These are phyloP conservation scores for Ceratina australensis DNA, from an alignment of 1,140 invertebrate genomes.

Conservation along the genomic window DNA sequence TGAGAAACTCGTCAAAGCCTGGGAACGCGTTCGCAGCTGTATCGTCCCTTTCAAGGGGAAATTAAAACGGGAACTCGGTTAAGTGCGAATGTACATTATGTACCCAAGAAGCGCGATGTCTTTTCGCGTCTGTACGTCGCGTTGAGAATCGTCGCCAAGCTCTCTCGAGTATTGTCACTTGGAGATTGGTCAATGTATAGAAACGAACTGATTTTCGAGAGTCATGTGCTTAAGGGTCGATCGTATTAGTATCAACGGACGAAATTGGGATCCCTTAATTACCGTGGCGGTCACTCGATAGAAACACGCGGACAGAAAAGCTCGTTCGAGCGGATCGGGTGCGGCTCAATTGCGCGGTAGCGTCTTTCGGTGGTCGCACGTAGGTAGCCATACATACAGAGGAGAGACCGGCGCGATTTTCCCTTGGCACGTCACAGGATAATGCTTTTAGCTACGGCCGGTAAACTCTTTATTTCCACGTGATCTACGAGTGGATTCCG, in stretches of 20 bases:
- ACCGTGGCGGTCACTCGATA: too few species aligned
- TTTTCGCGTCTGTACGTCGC: too few species aligned
- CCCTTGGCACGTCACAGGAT: slow-evolving; percentile 49
- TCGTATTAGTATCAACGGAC: too few species aligned
- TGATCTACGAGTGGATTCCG: slow-evolving; percentile 61
- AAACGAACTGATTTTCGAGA: too few species aligned
- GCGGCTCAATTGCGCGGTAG: slow-evolving; percentile 35
- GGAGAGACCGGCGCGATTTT: slow-evolving; percentile 38
- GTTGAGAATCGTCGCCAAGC: too few species aligned
- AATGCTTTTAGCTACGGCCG: slow-evolving; percentile 62
- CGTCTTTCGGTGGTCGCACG: slow-evolving; percentile 22
- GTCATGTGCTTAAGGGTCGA: too few species aligned
- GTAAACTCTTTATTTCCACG: slow-evolving; percentile 65
- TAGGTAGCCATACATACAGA: slow-evolving; percentile 33
- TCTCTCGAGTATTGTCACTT: too few species aligned
- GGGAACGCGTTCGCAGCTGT: not conserved
- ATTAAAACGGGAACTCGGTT: slow-evolving; percentile 42
- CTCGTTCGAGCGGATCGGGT: not conserved
- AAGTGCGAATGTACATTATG: not conserved
- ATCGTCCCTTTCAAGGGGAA: slow-evolving; percentile 23
- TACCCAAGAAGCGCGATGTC: not conserved
- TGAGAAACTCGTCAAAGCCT: slow-evolving; percentile 39
- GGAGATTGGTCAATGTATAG: too few species aligned
- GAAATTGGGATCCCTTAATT: too few species aligned
- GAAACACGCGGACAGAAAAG: not conserved